Conservation (phyloP, 2,797 vertebrate species). For the Epinephelus coioides region DNA sequence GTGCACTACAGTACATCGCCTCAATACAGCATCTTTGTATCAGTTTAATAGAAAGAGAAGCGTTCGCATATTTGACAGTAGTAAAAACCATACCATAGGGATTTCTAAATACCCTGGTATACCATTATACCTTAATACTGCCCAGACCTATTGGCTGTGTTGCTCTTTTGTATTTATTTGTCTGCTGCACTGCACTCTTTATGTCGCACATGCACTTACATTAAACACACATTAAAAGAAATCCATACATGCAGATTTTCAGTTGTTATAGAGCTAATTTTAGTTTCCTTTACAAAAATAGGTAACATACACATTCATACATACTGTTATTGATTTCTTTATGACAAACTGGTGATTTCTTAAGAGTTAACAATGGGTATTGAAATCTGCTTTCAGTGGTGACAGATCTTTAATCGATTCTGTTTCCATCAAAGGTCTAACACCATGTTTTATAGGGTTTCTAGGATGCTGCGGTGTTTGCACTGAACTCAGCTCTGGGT, state of each 20-base stretch:
- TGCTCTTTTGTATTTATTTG: neutral
- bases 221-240: no score
- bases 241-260: neutral
- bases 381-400: neutral
- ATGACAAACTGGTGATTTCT: neutral
- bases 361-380: neutral
- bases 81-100: no score
- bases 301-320: neutral
- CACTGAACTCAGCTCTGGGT: conserved; percentile 1
- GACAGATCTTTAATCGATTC: neutral
- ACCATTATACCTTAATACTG: no score
- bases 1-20: no score
- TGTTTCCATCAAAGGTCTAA: neutral
- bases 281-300: neutral
- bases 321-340: neutral
- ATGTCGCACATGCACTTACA: neutral
- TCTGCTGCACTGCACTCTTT: neutral
- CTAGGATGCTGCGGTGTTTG: neutral
- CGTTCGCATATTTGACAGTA: no score
- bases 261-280: neutral
- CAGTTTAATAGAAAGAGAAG: no score
- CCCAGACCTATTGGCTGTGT: no score
- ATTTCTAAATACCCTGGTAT: no score
- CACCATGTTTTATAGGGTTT: neutral
- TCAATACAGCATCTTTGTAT: no score